Base-by-base conservation (phyloP, 2,888 invertebrate species). In the Drosophila tripunctata region DNA sequence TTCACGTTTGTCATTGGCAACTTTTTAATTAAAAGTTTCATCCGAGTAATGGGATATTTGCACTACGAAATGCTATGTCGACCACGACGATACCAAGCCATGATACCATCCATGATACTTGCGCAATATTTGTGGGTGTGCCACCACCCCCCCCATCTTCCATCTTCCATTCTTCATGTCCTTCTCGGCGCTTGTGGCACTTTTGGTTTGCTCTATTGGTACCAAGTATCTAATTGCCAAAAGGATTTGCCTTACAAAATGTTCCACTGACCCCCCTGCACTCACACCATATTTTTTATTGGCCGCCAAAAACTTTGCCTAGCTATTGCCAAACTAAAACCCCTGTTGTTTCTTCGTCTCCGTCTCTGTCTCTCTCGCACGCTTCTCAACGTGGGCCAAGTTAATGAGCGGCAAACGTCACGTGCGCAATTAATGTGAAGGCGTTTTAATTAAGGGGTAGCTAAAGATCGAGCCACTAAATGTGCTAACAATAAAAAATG, bases 21-120 rank as follows among this genome's bases (percentile, higher is more conserved):
- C 83, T 81, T 87, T 87, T 88, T 88, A 88, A 88, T 88, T 88
- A 88, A 88, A 88, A 88, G 81, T 88, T 88, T 88, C 79, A 76
- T 74, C 77, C 74, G 70, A 76, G 88, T 87, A 86, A 87, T 87
- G 84, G 75, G 84, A 86, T 86, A 86, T 83, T 85, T 85, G 81
- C 74, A 81, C 79, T 79, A 67, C 68, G 75, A 84, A 71, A 85
- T 78, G 88, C 86, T 63, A 85, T 65, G 66, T 61, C 70, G 70
- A 68, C 87, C 78, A 80, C 73, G 63, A 68, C 75, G 67, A 66
- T 73, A 41, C 57, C 31, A 56, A 36, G 15, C 22, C 47, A 17
- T 30, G 44, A 44, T 24, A 17, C 43, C 24, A 45, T 12, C 52
- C 44, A 64, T 51, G 71, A 71, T 83, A 68, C 75, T 74, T 69